phyloP scores from a whole-genome alignment of 1,140 invertebrate species.

The Coboldia fuscipes region DNA sequence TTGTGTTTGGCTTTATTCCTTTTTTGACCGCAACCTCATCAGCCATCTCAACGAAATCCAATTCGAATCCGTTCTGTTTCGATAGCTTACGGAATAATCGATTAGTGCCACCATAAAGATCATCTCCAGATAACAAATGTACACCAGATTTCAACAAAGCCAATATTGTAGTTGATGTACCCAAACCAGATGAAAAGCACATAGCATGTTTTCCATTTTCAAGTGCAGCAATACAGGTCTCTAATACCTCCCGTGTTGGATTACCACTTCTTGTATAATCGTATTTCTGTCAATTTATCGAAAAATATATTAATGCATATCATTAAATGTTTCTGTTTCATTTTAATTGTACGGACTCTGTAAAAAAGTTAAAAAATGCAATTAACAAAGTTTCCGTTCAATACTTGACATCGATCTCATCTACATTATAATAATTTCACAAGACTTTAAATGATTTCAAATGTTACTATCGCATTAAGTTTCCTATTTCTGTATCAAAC shows the following conservation, averaged over 20 bases:
- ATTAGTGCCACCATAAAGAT: slow-evolving; percentile 89
- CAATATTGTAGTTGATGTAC: slow-evolving; percentile 53
- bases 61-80: slow-evolving; percentile 41
- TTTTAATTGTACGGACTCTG: no score
- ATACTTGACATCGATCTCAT: no score
- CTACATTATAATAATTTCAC: no score
- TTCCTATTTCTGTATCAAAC: no score
- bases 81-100: slow-evolving; percentile 37
- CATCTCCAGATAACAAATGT: slow-evolving; percentile 78
- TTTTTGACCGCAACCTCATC: slow-evolving; percentile 40
- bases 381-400: no score
- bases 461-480: no score
- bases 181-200: slow-evolving; percentile 76
- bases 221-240: slow-evolving; percentile 72
- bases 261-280: slow-evolving; percentile 92
- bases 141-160: slow-evolving; percentile 65
- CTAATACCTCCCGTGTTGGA: slow-evolving; percentile 74
- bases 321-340: no score
- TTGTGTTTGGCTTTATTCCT: slow-evolving; percentile 63
- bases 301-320: background rate
- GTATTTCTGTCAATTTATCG: slow-evolving; percentile 39
- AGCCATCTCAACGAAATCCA: slow-evolving; percentile 65
- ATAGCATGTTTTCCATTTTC: slow-evolving; percentile 80
- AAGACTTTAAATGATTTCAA: no score
- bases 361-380: no score